Evolutionary conservation across 2,888 invertebrate genomes (phyloP).

Genomic region (Griposia aprilina): DNA sequence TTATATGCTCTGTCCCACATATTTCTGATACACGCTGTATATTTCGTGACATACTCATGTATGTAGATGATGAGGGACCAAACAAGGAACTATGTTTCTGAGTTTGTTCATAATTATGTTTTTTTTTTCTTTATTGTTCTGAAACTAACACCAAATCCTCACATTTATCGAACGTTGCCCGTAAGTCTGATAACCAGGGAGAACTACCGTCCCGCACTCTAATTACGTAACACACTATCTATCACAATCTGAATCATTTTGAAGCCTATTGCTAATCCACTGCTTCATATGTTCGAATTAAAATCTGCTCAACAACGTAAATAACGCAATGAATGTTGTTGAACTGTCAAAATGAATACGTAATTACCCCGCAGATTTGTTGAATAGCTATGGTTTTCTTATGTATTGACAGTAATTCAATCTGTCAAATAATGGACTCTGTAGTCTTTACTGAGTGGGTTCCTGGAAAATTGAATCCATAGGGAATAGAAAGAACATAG

Average conservation of each 20-base stretch:
- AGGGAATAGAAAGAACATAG: too few relatives aligned
- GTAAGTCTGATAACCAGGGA: background rate
- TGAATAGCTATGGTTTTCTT: background rate
- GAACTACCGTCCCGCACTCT: too few relatives aligned
- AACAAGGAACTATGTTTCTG: background rate
- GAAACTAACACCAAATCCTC: background rate
- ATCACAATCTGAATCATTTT: too few relatives aligned
- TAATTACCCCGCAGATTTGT: too few relatives aligned
- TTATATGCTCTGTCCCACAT: background rate
- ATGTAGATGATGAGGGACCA: background rate
- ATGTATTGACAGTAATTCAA: background rate
- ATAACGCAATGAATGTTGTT: too few relatives aligned
- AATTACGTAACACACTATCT: too few relatives aligned
- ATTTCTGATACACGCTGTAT: background rate
- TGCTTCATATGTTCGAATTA: too few relatives aligned
- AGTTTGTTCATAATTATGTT: background rate
- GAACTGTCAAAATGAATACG: too few relatives aligned
- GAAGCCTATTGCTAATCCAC: too few relatives aligned
- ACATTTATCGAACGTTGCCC: background rate
- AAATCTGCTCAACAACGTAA: too few relatives aligned
- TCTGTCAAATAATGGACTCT: background rate
- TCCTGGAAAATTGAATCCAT: background rate
- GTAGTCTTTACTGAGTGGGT: background rate
- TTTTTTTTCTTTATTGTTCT: background rate
- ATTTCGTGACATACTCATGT: background rate